A percentile compares a stretch with the other conserved stretches of the same genome.
Evolutionary conservation across 92 coral and sea anemone genomes (phyloP).

Genomic region (Heliopora coerulea): DNA sequence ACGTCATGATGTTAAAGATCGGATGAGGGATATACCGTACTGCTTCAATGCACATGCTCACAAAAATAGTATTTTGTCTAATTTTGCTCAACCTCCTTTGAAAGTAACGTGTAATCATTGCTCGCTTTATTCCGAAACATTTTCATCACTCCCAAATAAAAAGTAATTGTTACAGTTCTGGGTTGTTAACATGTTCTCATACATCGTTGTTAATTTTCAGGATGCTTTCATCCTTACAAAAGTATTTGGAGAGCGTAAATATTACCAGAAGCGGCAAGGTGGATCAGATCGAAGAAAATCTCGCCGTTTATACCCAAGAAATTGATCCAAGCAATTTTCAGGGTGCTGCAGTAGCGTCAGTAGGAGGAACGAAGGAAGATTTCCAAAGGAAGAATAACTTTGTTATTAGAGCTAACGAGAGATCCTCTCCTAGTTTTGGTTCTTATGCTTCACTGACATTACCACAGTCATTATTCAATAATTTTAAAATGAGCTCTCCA

Average conservation of each 20-base stretch:
- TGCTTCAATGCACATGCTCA: too few relatives aligned
- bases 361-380: neutral
- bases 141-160: too few relatives aligned
- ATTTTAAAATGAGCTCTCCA: slow-evolving; percentile 16
- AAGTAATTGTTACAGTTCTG: too few relatives aligned
- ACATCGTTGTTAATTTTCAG: too few relatives aligned
- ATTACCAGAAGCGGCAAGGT: slow-evolving; percentile 53
- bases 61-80: too few relatives aligned
- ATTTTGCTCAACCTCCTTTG: too few relatives aligned
- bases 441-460: slow-evolving; percentile 57
- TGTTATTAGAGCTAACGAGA: neutral
- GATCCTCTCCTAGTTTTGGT: neutral
- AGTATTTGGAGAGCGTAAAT: slow-evolving; percentile 62
- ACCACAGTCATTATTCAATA: slow-evolving; percentile 50
- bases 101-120: too few relatives aligned
- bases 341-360: slow-evolving; percentile 22
- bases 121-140: too few relatives aligned
- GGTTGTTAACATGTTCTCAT: too few relatives aligned
- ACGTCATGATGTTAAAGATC: too few relatives aligned
- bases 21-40: too few relatives aligned
- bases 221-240: slow-evolving; percentile 55
- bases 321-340: neutral
- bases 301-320: slow-evolving; percentile 56
- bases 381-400: neutral
- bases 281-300: slow-evolving; percentile 52